Conservation (phyloP, 2,888 invertebrate species). For the Caradrina clavipalpis region DNA sequence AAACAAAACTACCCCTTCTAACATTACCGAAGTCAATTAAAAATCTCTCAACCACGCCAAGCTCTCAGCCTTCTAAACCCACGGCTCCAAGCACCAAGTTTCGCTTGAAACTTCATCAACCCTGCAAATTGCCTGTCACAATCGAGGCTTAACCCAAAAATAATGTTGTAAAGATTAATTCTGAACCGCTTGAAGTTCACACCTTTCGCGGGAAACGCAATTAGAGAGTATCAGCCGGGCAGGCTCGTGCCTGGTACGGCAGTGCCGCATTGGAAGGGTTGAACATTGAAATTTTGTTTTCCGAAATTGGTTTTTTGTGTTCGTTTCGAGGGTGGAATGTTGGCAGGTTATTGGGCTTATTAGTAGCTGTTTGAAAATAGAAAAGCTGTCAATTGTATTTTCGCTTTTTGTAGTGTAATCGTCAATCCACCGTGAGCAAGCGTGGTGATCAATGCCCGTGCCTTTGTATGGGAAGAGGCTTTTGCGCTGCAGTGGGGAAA, state of each 20-base stretch:
- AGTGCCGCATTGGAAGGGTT: conserved; percentile 59
- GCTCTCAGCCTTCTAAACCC: conserved; percentile 38
- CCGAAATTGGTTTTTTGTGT: conserved; percentile 55
- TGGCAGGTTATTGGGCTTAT: conserved; percentile 8
- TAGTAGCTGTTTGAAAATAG: neutral
- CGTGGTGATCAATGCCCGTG: no score
- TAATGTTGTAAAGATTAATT: conserved; percentile 62
- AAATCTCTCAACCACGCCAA: conserved; percentile 16
- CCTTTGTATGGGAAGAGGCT: no score
- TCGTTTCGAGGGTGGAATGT: conserved; percentile 20
- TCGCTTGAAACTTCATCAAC: conserved; percentile 20
- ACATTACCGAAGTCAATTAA: conserved; percentile 21
- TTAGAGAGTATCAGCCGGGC: conserved; percentile 66
- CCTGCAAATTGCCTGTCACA: conserved; percentile 71
- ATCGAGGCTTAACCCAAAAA: conserved; percentile 60
- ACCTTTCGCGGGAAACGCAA: conserved; percentile 69
- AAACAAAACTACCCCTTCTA: neutral
- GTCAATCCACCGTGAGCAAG: no score
- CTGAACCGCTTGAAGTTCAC: conserved; percentile 67
- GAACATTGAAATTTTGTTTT: conserved; percentile 46
- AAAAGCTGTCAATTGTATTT: neutral
- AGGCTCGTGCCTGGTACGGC: conserved; percentile 69
- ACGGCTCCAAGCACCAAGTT: conserved; percentile 25
- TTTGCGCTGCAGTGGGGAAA: no score
- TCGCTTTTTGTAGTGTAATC: no score